Conservation (phyloP, 2,113 vertebrate species). For the Heptranchias perlo region DNA sequence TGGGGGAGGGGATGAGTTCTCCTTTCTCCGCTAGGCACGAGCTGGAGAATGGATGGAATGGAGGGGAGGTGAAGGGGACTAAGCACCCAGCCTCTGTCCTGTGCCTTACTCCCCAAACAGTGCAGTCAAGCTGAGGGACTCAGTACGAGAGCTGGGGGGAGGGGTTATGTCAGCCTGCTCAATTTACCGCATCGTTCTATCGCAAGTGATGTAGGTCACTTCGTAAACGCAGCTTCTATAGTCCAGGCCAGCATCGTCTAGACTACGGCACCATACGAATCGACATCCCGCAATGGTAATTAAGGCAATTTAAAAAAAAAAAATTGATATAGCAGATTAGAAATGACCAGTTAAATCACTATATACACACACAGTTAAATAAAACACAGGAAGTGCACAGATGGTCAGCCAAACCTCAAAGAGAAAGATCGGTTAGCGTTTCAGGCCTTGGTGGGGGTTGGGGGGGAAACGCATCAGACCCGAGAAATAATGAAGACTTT, state of each 20-base stretch:
- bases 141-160: too few species aligned
- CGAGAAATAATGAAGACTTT: not conserved
- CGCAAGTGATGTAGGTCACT: not conserved
- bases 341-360: not conserved
- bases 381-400: not conserved
- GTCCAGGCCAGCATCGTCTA: not conserved
- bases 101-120: not conserved
- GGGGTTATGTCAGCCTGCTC: not conserved
- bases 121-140: not conserved
- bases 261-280: not conserved
- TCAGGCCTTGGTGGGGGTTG: not conserved
- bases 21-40: not conserved
- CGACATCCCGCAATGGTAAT: not conserved
- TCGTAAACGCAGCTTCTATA: not conserved
- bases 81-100: not conserved
- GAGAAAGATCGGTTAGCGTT: not conserved
- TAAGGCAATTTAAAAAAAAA: not conserved
- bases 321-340: not conserved
- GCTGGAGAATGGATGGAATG: too few species aligned
- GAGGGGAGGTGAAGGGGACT: not conserved
- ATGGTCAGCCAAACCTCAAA: not conserved
- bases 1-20: not conserved
- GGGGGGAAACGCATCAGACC: not conserved
- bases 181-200: not conserved
- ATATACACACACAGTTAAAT: not conserved